phyloP scores from a whole-genome alignment of 2,888 invertebrate genomes.

The Reticulitermes lucifugus region DNA sequence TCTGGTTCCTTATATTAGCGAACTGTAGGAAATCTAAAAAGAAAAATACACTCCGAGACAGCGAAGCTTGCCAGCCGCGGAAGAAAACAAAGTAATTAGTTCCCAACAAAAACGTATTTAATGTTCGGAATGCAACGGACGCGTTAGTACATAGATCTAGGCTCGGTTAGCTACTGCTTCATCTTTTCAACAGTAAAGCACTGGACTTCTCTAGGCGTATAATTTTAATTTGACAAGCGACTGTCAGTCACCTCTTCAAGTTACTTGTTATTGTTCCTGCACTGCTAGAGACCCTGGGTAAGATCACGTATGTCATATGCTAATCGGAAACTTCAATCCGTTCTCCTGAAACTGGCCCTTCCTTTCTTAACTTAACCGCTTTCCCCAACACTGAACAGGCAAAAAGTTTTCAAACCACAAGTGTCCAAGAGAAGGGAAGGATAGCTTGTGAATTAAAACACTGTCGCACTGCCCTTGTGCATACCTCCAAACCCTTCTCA shows the following conservation, averaged over 20 bases:
- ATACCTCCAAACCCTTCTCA: not conserved
- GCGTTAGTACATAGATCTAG: not conserved
- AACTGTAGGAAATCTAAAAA: not conserved
- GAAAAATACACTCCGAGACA: not conserved
- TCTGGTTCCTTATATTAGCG: not conserved
- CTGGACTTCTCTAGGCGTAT: not conserved
- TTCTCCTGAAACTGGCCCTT: constrained; percentile 17
- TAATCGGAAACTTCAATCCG: constrained; percentile 11
- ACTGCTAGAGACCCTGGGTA: not conserved
- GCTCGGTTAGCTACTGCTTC: not conserved
- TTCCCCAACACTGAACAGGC: not conserved
- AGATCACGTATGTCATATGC: constrained; percentile 24
- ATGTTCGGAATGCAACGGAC: not conserved
- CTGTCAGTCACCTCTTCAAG: constrained; percentile 15
- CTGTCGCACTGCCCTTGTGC: not conserved
- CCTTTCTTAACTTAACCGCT: not conserved
- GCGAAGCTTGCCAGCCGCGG: not conserved
- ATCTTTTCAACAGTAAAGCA: not conserved
- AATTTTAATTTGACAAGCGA: constrained; percentile 23
- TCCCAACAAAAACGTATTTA: not conserved
- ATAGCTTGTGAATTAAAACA: constrained; percentile 4
- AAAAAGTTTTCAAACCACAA: constrained; percentile 31
- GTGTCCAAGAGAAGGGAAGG: constrained; percentile 3
- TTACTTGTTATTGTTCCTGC: not conserved
- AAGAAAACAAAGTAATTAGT: not conserved